These are phyloP conservation scores for Apamea crenata DNA, from an alignment of 2,888 invertebrate species.

Conservation along the genomic window DNA sequence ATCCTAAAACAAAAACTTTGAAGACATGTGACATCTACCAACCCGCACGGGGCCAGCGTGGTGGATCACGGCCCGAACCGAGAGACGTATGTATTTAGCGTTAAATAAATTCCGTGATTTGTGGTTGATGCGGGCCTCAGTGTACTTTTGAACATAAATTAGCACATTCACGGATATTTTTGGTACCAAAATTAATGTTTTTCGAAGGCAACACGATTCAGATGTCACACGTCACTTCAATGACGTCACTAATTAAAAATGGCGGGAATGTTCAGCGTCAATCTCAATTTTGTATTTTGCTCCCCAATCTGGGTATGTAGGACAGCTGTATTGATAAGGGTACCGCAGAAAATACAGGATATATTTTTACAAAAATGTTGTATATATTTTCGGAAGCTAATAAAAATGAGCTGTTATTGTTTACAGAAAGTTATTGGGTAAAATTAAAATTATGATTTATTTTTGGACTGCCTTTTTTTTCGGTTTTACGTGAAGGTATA, in stretches of 20 bases:
- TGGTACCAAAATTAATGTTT: constrained; percentile 32
- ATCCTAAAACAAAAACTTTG: too few species aligned
- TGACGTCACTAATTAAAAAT: constrained; percentile 65
- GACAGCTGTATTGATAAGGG: constrained; percentile 42
- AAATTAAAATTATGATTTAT: background rate
- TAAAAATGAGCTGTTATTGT: background rate
- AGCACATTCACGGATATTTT: constrained; percentile 10
- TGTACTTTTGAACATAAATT: background rate
- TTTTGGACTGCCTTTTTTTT: background rate
- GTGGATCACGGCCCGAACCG: too few species aligned
- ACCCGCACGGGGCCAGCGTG: too few species aligned
- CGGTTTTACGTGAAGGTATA: background rate
- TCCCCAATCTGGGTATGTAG: constrained; percentile 37
- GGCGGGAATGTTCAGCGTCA: constrained; percentile 57
- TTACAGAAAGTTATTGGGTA: background rate
- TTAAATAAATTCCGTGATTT: background rate
- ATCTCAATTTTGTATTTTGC: constrained; percentile 56
- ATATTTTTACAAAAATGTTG: background rate
- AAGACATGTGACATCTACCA: too few species aligned
- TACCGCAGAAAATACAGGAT: constrained; percentile 7
- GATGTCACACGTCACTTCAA: constrained; percentile 44
- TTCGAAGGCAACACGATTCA: constrained; percentile 16
- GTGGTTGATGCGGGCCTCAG: background rate
- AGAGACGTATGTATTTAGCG: background rate
- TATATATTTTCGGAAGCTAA: constrained; percentile 6